Evolutionary conservation across 2,888 invertebrate genomes (phyloP).

Genomic region (Cheilosia impressa): DNA sequence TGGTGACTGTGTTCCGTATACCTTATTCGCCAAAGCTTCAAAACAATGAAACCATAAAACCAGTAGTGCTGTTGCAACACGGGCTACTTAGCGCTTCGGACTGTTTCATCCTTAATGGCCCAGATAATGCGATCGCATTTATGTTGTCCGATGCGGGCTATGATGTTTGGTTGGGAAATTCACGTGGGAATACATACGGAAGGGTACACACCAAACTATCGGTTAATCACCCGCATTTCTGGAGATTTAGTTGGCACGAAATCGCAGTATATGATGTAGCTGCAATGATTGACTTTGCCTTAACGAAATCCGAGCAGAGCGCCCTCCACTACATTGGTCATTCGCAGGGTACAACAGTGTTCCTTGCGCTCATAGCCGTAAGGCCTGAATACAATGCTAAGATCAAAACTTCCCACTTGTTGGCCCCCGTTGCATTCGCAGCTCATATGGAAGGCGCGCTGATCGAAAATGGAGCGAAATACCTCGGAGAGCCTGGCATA

Average conservation of each 20-base stretch:
- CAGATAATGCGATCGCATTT: constrained; percentile 86
- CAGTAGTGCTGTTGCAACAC: constrained; percentile 89
- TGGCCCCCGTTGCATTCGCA: constrained; percentile 89
- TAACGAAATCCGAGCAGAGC: constrained; percentile 83
- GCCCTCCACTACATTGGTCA: constrained; percentile 87
- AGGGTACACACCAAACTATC: constrained; percentile 84
- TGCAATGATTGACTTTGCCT: constrained; percentile 86
- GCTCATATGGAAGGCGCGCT: constrained; percentile 84
- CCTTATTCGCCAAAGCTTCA: constrained; percentile 84
- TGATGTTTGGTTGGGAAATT: constrained; percentile 87
- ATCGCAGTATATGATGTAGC: constrained; percentile 85
- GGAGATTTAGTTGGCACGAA: constrained; percentile 86
- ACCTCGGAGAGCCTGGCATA: constrained; percentile 77
- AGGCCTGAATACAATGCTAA: constrained; percentile 84
- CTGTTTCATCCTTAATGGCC: constrained; percentile 89
- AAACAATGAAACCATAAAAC: constrained; percentile 83
- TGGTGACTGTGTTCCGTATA: constrained; percentile 92
- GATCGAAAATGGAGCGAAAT: constrained; percentile 82
- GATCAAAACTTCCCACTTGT: constrained; percentile 83
- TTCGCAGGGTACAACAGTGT: constrained; percentile 85
- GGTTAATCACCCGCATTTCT: constrained; percentile 79
- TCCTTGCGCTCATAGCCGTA: constrained; percentile 83
- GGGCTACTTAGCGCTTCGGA: constrained; percentile 89
- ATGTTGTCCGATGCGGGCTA: constrained; percentile 84
- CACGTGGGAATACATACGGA: constrained; percentile 87